phyloP scores from a whole-genome alignment of 2,113 vertebrate species.

The Paradoxurus hermaphroditus region DNA sequence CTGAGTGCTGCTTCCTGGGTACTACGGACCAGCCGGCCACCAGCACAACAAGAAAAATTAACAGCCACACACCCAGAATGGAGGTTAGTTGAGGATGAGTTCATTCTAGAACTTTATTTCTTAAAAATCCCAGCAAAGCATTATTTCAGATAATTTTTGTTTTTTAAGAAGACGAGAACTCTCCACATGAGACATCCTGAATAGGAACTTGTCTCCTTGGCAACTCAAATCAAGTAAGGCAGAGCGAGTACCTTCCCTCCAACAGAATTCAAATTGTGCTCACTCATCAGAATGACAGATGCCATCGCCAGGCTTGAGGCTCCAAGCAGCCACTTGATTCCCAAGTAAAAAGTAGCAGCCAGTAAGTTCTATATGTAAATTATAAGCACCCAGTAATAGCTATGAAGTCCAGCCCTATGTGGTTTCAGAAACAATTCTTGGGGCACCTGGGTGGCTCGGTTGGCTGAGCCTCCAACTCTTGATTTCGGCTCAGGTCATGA shows the following conservation, averaged over 20 bases:
- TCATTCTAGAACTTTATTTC: background rate
- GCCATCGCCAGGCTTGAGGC: background rate
- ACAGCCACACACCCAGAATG: background rate
- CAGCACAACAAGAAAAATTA: background rate
- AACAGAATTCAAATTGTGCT: background rate
- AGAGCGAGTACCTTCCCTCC: background rate
- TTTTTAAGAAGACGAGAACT: background rate
- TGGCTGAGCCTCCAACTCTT: too few species aligned
- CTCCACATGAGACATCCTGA: background rate
- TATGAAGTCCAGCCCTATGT: background rate
- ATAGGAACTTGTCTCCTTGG: background rate
- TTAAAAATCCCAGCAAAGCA: conserved; percentile 19
- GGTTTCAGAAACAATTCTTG: background rate
- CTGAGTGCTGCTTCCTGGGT: conserved; percentile 43
- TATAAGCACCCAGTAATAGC: background rate
- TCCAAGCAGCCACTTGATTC: background rate
- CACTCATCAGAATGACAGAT: background rate
- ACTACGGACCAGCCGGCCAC: too few species aligned
- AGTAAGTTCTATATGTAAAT: background rate
- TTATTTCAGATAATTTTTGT: background rate
- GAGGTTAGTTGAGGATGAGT: background rate
- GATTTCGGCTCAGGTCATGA: too few species aligned
- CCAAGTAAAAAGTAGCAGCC: background rate
- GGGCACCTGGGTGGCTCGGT: too few species aligned
- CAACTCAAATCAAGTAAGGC: background rate